Evolutionary conservation across 2,888 invertebrate species (phyloP).

Genomic region (Acrobasis suavella): DNA sequence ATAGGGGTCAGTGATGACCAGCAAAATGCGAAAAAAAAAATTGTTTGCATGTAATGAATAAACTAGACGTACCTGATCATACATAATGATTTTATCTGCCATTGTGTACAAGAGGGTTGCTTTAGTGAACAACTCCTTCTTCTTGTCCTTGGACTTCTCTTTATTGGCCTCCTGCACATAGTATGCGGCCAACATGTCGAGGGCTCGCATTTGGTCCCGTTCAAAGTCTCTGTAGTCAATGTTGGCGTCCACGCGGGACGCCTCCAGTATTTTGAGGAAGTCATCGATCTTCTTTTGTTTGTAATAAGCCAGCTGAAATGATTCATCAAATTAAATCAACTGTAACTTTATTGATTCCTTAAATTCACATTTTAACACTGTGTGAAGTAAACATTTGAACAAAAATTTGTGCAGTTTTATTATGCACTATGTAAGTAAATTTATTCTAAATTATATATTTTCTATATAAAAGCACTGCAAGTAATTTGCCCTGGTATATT

Average conservation of each 20-base stretch:
- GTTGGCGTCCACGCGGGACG: constrained; percentile 92
- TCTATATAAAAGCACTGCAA: too few relatives aligned
- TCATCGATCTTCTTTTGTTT: constrained; percentile 95
- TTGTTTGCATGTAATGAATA: background rate
- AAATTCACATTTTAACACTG: too few relatives aligned
- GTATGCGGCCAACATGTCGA: constrained; percentile 98
- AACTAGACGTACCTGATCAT: constrained; percentile 90
- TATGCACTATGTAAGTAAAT: too few relatives aligned
- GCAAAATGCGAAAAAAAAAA: too few relatives aligned
- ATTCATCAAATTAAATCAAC: constrained; percentile 1
- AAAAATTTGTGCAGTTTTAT: too few relatives aligned
- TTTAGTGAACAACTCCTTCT: constrained; percentile 96
- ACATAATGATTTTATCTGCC: constrained; percentile 99
- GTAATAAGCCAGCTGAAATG: constrained; percentile 95
- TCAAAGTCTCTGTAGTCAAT: constrained; percentile 95
- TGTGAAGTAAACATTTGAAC: too few relatives aligned
- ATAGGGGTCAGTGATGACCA: background rate
- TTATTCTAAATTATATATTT: too few relatives aligned
- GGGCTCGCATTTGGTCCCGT: constrained; percentile 97
- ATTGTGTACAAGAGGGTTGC: constrained; percentile 98
- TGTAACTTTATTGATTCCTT: too few relatives aligned
- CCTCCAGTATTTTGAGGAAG: constrained; percentile 96
- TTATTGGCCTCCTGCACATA: constrained; percentile 98
- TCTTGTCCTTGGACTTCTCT: constrained; percentile 97
- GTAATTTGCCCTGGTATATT: too few relatives aligned